Base-by-base conservation (phyloP, 2,797 vertebrate genomes). In the Bradypus variegatus region DNA sequence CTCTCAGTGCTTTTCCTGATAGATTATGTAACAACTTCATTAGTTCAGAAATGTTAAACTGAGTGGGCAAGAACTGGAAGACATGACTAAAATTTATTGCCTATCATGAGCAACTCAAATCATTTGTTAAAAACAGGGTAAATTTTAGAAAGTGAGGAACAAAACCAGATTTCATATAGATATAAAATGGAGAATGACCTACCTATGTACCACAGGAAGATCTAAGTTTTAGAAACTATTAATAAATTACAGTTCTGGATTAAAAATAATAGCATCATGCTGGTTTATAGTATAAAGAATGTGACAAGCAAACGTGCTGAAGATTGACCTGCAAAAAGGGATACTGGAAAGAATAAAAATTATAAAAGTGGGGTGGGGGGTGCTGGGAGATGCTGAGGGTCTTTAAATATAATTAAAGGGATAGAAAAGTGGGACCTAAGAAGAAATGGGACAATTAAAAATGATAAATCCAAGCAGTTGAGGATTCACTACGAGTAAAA, bases 371-470 rank as follows among this genome's bases (percentile, higher is more conserved):
- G n/a, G 29, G n/a, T 36, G 15, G 50, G 50, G 50, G 9, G 76
- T 73, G 83, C 25, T 29, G 3, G 70, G 18, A 94, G 25, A 81
- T 9, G 31, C 23, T 7, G 81, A 87, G 3, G 8, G 36, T 91
- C 18, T 55, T 93, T 88, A 90, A 91, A 86, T 84, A 92, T 41
- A 81, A 85, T 18, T 41, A 92, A 70, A 87, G 8, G 29, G 38
- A 77, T 13, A 73, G 6, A 69, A 92, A 86, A 95, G 83, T 25
- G 10, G 31, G 21, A 92, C 14, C 53, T 31, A 88, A 41, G 33
- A 88, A 65, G 55, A 73, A 78, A 15, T 31, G 45, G 58, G 58
- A 33, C 53, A 62, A 85, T 8, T 64, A 11, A 91, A 9, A n/a
- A 93, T 69, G 38, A 81, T 65, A 92, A 88, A 72, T 69, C 38